A percentile compares a stretch with the other conserved stretches of the same genome.
These are phyloP conservation scores for Bathynomus jamesi DNA, from an alignment of 1,140 invertebrate species.

Conservation along the genomic window DNA sequence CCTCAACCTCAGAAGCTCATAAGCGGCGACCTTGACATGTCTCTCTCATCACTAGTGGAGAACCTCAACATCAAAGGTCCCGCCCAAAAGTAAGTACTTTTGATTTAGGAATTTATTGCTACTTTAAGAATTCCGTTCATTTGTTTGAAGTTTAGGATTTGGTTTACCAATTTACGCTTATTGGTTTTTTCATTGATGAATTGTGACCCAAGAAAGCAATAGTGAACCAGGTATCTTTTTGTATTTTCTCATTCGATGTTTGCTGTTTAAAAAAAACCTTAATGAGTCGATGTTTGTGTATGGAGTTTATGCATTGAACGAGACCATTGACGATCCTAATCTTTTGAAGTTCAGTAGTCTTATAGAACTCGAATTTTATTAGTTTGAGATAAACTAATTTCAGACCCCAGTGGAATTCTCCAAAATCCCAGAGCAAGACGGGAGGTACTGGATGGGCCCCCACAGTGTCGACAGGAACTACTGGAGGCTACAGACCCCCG, in stretches of 20 bases:
- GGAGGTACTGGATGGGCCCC: constrained; percentile 40
- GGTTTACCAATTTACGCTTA: background rate
- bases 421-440: constrained; percentile 37
- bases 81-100: constrained; percentile 28
- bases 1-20: constrained; percentile 32
- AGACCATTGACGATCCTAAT: no score
- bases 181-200: background rate
- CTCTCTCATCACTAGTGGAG: constrained; percentile 34
- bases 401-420: constrained; percentile 37
- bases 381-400: no score
- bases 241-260: background rate
- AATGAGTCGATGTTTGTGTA: no score
- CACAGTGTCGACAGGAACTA: constrained; percentile 9
- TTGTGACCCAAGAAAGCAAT: background rate
- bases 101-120: background rate
- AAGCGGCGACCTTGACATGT: constrained; percentile 34
- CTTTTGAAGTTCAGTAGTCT: no score
- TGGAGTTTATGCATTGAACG: no score
- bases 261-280: background rate
- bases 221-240: background rate
- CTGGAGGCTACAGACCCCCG: background rate
- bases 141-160: background rate
- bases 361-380: no score
- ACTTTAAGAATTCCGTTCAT: background rate
- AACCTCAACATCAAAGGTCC: constrained; percentile 37